phyloP scores from a whole-genome alignment of 2,888 invertebrate species.

The Lutraria lutraria region DNA sequence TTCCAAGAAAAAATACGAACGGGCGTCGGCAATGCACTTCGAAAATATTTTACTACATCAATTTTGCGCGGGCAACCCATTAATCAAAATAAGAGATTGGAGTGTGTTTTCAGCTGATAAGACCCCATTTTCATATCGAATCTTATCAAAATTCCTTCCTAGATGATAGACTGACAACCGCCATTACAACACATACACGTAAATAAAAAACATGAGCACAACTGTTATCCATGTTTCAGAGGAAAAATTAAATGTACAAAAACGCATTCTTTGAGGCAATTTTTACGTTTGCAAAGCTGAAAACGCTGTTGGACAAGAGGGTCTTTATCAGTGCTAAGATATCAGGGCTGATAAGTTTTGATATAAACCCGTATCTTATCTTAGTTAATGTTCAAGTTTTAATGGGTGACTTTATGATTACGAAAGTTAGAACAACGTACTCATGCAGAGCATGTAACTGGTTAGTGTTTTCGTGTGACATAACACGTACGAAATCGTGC shows the following conservation, averaged over 20 bases:
- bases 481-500: constrained; percentile 50
- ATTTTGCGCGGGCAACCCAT: constrained; percentile 59
- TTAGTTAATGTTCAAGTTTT: constrained; percentile 60
- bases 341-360: constrained; percentile 63
- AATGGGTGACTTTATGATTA: constrained; percentile 65
- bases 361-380: constrained; percentile 72
- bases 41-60: constrained; percentile 59
- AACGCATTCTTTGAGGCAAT: constrained; percentile 56
- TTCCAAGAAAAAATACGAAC: constrained; percentile 9
- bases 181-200: constrained; percentile 49
- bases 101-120: constrained; percentile 68
- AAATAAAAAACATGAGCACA: constrained; percentile 52
- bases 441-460: constrained; percentile 41
- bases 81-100: constrained; percentile 60
- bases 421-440: constrained; percentile 63
- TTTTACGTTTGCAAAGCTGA: constrained; percentile 31
- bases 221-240: constrained; percentile 59
- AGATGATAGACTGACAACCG: constrained; percentile 60
- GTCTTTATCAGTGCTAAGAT: constrained; percentile 56
- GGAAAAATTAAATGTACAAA: constrained; percentile 58
- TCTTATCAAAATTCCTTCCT: constrained; percentile 67
- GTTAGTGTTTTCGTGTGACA: constrained; percentile 55
- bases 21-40: constrained; percentile 47
- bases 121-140: constrained; percentile 67
- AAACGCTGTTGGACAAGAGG: constrained; percentile 43